These are phyloP conservation scores for Tragelaphus strepsiceros DNA, from an alignment of 2,113 vertebrate species.

Conservation along the genomic window DNA sequence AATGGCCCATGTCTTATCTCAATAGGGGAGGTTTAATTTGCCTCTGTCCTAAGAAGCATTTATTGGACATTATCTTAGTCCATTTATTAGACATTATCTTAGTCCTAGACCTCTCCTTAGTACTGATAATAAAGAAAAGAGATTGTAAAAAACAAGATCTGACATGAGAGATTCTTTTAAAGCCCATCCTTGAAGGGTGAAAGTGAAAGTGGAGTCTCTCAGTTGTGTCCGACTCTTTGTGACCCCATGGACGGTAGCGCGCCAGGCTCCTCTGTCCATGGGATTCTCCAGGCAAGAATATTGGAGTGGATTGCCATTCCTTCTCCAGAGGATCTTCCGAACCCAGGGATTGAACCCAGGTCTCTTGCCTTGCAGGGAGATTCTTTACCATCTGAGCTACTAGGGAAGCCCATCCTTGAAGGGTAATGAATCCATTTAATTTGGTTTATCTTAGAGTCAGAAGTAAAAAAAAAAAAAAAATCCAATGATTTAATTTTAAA, in stretches of 20 bases:
- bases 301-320: background rate
- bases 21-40: background rate
- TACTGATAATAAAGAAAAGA: background rate
- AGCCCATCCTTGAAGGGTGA: background rate
- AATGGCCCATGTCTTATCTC: background rate
- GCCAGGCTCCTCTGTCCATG: background rate
- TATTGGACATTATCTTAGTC: background rate
- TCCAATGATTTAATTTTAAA: conserved; percentile 1
- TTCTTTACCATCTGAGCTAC: background rate
- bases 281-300: background rate
- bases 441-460: background rate
- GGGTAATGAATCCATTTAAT: background rate
- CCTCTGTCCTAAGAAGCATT: background rate
- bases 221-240: background rate
- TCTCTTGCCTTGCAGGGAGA: background rate
- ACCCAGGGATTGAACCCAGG: background rate
- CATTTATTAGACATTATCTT: background rate
- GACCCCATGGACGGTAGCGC: background rate
- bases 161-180: background rate
- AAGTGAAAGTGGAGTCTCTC: background rate
- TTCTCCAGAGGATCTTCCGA: background rate
- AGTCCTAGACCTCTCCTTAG: background rate
- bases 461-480: background rate
- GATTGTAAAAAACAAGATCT: background rate
- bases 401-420: background rate